A percentile compares a stretch with the other conserved stretches of the same genome.
Evolutionary conservation across 2,888 invertebrate genomes (phyloP).

Genomic region (Melieria picta): DNA sequence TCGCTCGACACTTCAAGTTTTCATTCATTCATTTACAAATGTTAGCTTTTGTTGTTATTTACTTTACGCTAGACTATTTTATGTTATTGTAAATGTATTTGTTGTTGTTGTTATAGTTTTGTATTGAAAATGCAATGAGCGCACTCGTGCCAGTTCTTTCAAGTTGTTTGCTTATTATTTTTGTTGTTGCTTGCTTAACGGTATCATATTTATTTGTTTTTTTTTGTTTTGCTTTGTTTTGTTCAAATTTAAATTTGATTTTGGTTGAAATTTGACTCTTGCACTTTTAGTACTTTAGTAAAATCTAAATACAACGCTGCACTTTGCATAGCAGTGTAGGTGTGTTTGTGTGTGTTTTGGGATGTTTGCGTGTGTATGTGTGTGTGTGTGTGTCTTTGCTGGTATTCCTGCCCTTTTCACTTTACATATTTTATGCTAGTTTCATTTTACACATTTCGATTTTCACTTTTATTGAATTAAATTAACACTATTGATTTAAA

Average conservation of each 20-base stretch:
- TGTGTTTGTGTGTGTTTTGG: neutral
- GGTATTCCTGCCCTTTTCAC: too few species aligned
- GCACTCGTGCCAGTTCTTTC: too few species aligned
- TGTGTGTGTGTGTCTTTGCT: neutral
- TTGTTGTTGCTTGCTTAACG: neutral
- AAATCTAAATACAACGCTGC: too few species aligned
- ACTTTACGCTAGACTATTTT: too few species aligned
- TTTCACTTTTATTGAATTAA: constrained; percentile 17
- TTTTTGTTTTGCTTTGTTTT: constrained; percentile 2
- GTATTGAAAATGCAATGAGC: too few species aligned
- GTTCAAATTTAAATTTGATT: neutral
- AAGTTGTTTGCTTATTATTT: neutral
- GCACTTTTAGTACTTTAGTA: too few species aligned
- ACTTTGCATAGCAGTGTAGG: neutral
- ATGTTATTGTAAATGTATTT: too few species aligned
- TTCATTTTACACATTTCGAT: neutral
- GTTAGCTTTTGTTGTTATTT: too few species aligned
- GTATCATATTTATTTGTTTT: neutral
- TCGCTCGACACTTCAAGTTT: too few species aligned
- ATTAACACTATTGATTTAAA: constrained; percentile 9
- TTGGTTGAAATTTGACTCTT: neutral
- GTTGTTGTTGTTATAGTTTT: too few species aligned
- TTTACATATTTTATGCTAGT: too few species aligned
- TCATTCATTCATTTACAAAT: too few species aligned
- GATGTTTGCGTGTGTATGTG: constrained; percentile 5